phyloP scores from a whole-genome alignment of 2,113 vertebrate species.

The Cettia cetti region DNA sequence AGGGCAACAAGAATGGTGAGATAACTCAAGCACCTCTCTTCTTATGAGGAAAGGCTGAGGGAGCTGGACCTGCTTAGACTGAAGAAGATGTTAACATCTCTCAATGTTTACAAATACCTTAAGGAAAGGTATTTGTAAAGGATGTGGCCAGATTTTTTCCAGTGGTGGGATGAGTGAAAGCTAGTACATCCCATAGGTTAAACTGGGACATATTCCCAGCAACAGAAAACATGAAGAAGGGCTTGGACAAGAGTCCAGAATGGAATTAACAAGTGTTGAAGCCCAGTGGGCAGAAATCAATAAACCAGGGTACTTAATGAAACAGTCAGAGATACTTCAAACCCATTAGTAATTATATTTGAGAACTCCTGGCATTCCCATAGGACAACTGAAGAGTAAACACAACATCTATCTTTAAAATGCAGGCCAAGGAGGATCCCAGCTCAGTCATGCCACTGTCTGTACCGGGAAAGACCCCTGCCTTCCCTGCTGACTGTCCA shows the following conservation, averaged over 20 bases:
- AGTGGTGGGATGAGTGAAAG: neutral
- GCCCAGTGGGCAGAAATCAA: neutral
- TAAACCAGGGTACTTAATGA: neutral
- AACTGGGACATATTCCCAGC: neutral
- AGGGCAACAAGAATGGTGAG: neutral
- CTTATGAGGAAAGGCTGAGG: neutral
- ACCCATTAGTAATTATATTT: neutral
- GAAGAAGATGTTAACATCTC: neutral
- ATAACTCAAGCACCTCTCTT: neutral
- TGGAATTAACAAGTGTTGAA: neutral
- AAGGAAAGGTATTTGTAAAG: neutral
- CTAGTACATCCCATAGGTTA: accelerated
- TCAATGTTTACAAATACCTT: neutral
- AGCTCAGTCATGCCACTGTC: neutral
- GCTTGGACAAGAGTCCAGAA: neutral
- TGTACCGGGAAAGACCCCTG: neutral
- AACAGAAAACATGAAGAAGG: neutral
- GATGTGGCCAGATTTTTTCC: neutral
- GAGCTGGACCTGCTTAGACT: neutral
- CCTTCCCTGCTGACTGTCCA: neutral
- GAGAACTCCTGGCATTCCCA: neutral
- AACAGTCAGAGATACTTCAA: neutral
- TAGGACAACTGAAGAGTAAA: neutral
- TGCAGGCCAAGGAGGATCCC: neutral
- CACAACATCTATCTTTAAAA: neutral